A percentile compares a stretch with the other conserved stretches of the same genome.
These are phyloP conservation scores for Drosophila sechellia DNA, from an alignment of 1,140 invertebrate species.

Conservation along the genomic window DNA sequence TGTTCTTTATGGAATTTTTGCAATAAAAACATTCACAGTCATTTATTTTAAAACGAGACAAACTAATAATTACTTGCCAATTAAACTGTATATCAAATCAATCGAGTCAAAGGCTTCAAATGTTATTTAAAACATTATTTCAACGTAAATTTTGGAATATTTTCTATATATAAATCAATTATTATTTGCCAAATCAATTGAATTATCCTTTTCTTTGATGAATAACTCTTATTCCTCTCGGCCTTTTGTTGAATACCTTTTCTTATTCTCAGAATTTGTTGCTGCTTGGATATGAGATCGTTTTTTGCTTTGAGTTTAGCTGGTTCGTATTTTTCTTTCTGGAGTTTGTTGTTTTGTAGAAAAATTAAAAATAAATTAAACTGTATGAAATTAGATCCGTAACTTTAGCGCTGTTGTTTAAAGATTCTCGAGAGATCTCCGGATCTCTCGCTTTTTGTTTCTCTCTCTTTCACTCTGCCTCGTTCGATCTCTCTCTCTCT, in stretches of 20 bases:
- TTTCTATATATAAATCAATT: slow-evolving; percentile 34
- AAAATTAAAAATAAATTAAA: slow-evolving; percentile 56
- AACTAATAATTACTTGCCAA: background rate
- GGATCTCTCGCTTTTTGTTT: slow-evolving; percentile 12
- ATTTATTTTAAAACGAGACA: background rate
- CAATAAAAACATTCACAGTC: slow-evolving; percentile 16
- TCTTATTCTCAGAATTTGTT: slow-evolving; percentile 61
- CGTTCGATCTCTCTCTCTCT: slow-evolving; percentile 21
- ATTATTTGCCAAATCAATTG: slow-evolving; percentile 60
- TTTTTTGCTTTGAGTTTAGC: slow-evolving; percentile 16
- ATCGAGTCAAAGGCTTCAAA: background rate
- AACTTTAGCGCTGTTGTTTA: slow-evolving; percentile 63
- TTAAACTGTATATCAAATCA: slow-evolving; percentile 3
- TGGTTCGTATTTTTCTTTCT: slow-evolving; percentile 36
- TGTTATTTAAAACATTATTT: background rate
- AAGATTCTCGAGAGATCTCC: slow-evolving; percentile 23
- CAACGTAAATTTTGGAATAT: slow-evolving; percentile 1
- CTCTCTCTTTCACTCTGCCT: background rate
- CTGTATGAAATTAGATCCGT: slow-evolving; percentile 65
- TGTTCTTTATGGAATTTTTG: slow-evolving; percentile 10
- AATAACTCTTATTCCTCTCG: slow-evolving; percentile 11
- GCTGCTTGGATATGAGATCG: slow-evolving; percentile 37
- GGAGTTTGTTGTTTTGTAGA: slow-evolving; percentile 32
- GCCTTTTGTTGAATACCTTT: slow-evolving; percentile 62
- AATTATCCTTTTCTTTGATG: slow-evolving; percentile 24